Conservation (phyloP, 64 coral and sea anemone species). For the Porites australiensis region DNA sequence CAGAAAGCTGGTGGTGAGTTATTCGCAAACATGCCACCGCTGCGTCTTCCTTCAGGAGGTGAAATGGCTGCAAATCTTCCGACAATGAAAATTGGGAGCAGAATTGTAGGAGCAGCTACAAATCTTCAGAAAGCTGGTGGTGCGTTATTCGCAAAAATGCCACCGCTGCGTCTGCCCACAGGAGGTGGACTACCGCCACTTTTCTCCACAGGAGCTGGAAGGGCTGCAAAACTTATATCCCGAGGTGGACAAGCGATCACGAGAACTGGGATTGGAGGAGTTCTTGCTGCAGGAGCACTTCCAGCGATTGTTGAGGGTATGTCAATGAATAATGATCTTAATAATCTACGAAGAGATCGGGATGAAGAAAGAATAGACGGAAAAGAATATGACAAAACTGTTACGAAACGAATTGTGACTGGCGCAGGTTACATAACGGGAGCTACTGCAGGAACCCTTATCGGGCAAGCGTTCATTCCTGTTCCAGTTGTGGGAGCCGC, state of each 20-base stretch:
- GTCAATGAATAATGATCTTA: neutral
- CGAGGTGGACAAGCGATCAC: neutral
- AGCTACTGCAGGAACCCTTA: neutral
- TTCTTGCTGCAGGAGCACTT: neutral
- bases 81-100: too few species aligned
- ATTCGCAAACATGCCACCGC: too few species aligned
- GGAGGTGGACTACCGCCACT: neutral
- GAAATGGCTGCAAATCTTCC: too few species aligned
- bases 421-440: neutral
- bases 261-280: neutral
- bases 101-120: too few species aligned
- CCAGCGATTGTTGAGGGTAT: neutral
- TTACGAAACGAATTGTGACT: neutral
- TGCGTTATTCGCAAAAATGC: too few species aligned
- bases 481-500: conserved; percentile 26
- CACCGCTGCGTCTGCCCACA: too few species aligned
- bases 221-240: neutral
- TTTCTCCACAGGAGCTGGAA: neutral
- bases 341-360: neutral
- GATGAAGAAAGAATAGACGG: neutral
- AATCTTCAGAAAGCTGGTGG: too few species aligned
- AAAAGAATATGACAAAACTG: neutral
- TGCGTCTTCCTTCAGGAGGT: too few species aligned
- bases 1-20: too few species aligned
- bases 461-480: conserved; percentile 51